Evolutionary conservation across 2,888 invertebrate species (phyloP).

Genomic region (Deilephila porcellus): DNA sequence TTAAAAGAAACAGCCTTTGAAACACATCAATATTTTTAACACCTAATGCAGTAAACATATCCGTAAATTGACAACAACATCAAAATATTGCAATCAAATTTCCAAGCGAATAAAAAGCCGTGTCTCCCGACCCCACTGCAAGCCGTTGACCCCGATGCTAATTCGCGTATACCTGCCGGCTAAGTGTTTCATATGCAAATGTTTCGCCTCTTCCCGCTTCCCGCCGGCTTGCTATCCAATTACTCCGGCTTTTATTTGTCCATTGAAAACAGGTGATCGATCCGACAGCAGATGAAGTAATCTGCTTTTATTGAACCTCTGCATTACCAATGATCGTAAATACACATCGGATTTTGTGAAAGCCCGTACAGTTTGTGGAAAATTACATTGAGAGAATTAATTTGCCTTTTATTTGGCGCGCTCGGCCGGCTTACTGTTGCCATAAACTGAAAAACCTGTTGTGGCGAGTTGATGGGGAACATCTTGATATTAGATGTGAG

Average conservation of each 20-base stretch:
- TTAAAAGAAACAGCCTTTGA: no score
- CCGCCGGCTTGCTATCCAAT: constrained; percentile 32
- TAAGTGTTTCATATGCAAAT: constrained; percentile 57
- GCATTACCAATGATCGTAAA: constrained; percentile 20
- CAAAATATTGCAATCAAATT: neutral
- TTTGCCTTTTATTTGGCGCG: neutral
- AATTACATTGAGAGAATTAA: constrained; percentile 9
- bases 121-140: constrained; percentile 39
- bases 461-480: neutral
- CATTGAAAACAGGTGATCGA: constrained; percentile 34
- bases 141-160: constrained; percentile 54
- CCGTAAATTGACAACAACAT: neutral
- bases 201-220: constrained; percentile 42
- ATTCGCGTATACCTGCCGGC: constrained; percentile 42
- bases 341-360: neutral
- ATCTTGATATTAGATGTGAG: neutral
- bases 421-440: neutral
- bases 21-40: neutral
- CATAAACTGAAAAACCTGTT: neutral
- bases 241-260: constrained; percentile 51
- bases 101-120: neutral
- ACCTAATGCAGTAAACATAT: neutral
- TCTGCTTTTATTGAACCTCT: constrained; percentile 20
- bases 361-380: constrained; percentile 8
- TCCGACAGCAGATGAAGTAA: constrained; percentile 25